Percentiles rank a stretch among this genome's conserved stretches.
Conservation (phyloP, 2,113 vertebrate species). For the Sinocyclocheilus rhinocerous region DNA sequence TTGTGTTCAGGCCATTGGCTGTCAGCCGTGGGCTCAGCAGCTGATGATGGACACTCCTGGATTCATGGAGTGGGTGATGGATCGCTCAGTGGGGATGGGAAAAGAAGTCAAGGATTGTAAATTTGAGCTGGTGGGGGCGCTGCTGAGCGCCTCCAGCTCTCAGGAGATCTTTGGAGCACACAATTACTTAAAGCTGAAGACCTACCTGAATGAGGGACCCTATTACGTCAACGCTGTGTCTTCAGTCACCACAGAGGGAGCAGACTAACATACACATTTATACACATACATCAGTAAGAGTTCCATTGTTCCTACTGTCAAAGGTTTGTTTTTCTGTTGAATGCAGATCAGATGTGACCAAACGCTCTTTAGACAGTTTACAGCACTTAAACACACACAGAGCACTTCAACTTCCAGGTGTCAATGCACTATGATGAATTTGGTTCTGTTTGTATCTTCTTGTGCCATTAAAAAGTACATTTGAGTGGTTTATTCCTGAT, state of each 20-base stretch:
- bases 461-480: background rate
- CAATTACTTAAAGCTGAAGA: slow-evolving; percentile 86
- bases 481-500: background rate
- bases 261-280: slow-evolving; percentile 72
- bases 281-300: slow-evolving; percentile 7
- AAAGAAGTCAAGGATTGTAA: slow-evolving; percentile 94
- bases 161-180: slow-evolving; percentile 87
- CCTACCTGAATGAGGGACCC: slow-evolving; percentile 88
- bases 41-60: slow-evolving; percentile 89
- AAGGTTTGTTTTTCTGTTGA: background rate
- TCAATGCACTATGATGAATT: background rate
- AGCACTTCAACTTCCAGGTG: background rate
- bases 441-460: background rate
- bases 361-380: background rate
- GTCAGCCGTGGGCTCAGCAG: slow-evolving; percentile 91
- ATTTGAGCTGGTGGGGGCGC: slow-evolving; percentile 88
- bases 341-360: background rate
- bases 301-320: background rate
- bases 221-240: slow-evolving; percentile 88
- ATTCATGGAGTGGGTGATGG: slow-evolving; percentile 92
- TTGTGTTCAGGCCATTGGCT: slow-evolving; percentile 82
- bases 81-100: slow-evolving; percentile 86
- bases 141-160: slow-evolving; percentile 83
- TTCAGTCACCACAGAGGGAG: slow-evolving; percentile 86
- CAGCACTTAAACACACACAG: background rate